phyloP scores from a whole-genome alignment of 1,140 invertebrate genomes.

The Drosophila nannoptera region DNA sequence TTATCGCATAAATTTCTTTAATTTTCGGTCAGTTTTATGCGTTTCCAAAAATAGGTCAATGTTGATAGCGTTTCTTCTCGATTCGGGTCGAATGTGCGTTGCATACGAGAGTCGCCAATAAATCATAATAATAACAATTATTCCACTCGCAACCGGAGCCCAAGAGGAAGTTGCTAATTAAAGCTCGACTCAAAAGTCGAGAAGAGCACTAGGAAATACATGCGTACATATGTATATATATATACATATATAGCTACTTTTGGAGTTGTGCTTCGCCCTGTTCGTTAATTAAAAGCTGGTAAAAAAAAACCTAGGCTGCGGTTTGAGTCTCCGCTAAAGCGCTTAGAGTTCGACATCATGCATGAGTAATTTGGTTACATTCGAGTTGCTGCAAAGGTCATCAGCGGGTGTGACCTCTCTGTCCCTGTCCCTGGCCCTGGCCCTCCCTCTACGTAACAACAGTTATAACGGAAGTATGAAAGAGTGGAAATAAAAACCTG shows the following conservation, averaged over 20 bases:
- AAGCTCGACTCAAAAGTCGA: constrained; percentile 35
- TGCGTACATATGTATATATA: background rate
- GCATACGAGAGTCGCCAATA: constrained; percentile 61
- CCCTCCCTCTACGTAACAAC: background rate
- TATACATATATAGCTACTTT: constrained; percentile 6
- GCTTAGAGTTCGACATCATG: constrained; percentile 45
- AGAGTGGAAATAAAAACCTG: constrained; percentile 8
- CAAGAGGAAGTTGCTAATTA: constrained; percentile 72
- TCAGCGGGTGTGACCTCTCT: constrained; percentile 17
- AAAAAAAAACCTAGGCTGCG: constrained; percentile 11
- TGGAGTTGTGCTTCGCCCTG: constrained; percentile 26
- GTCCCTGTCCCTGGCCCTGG: too few relatives aligned
- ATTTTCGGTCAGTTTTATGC: constrained; percentile 7
- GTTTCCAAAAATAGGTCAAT: constrained; percentile 60
- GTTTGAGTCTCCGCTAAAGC: constrained; percentile 29
- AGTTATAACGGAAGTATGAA: constrained; percentile 1
- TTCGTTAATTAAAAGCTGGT: constrained; percentile 60
- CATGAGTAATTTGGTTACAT: constrained; percentile 64
- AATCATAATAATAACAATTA: constrained; percentile 55
- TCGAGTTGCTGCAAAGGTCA: constrained; percentile 54
- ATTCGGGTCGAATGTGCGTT: constrained; percentile 71
- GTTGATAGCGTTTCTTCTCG: constrained; percentile 47
- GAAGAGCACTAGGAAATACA: constrained; percentile 50
- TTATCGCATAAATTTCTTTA: constrained; percentile 28
- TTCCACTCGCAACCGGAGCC: constrained; percentile 54